These are phyloP conservation scores for Ptilorrhoa leucosticta DNA, from an alignment of 2,113 vertebrate species.

Conservation along the genomic window DNA sequence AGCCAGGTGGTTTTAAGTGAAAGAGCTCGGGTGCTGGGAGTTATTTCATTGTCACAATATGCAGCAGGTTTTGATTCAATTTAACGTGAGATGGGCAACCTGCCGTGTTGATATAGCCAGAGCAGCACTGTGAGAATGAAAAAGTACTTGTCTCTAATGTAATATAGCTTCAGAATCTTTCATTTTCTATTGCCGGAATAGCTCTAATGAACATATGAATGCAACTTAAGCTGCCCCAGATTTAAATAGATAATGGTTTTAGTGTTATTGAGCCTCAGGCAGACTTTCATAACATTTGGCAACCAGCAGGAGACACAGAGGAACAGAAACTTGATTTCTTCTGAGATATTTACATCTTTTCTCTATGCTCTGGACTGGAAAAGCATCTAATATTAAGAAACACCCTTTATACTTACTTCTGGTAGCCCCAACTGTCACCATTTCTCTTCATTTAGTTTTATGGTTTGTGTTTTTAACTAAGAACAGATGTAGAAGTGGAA, in stretches of 20 bases:
- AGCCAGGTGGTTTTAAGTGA: background rate
- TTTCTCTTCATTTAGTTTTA: background rate
- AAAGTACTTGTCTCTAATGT: background rate
- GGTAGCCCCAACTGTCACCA: background rate
- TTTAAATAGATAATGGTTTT: background rate
- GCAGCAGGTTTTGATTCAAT: background rate
- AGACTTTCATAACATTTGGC: background rate
- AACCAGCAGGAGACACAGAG: background rate
- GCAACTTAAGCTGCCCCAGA: background rate
- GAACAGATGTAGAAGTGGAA: background rate
- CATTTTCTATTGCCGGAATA: background rate
- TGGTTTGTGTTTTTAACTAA: background rate
- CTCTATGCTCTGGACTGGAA: background rate
- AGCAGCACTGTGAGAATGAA: background rate
- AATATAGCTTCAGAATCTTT: background rate
- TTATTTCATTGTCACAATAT: background rate
- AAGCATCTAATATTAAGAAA: background rate
- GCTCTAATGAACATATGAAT: background rate
- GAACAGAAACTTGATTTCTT: constrained; percentile 6
- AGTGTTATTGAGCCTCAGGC: background rate
- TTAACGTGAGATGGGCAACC: background rate
- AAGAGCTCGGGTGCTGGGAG: background rate
- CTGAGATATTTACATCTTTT: background rate
- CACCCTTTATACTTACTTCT: background rate
- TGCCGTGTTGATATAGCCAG: background rate